A percentile compares a stretch with the other conserved stretches of the same genome.
phyloP scores from a whole-genome alignment of 1,140 invertebrate species.

The Tetragonula clypearis region DNA sequence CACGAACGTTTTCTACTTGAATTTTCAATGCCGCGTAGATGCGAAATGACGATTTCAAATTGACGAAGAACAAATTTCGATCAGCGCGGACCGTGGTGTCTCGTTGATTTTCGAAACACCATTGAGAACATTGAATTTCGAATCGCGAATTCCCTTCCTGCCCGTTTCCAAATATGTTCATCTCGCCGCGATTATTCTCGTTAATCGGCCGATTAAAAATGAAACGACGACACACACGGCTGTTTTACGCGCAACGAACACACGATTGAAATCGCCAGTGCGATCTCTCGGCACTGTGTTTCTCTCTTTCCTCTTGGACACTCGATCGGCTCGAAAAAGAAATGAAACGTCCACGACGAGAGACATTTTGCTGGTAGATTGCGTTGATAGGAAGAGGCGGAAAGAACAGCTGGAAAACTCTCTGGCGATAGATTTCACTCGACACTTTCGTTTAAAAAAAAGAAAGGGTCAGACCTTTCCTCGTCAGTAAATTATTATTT shows the following conservation, averaged over 20 bases:
- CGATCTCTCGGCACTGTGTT: conserved; percentile 8
- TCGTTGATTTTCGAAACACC: conserved; percentile 29
- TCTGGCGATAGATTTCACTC: neutral
- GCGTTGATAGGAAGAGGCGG: conserved; percentile 8
- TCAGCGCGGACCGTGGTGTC: neutral
- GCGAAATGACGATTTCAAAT: neutral
- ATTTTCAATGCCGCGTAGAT: neutral
- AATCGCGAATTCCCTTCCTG: conserved; percentile 13
- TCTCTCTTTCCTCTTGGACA: neutral
- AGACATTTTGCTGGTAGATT: neutral
- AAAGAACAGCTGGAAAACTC: neutral
- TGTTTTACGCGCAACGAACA: conserved; percentile 44
- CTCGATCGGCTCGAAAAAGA: conserved; percentile 19
- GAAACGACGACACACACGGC: neutral
- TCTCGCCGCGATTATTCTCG: neutral
- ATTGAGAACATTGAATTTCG: conserved; percentile 1
- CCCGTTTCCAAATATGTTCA: conserved; percentile 20
- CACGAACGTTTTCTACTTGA: neutral
- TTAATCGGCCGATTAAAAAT: neutral
- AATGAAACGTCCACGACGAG: neutral
- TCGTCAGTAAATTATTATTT: too few species aligned
- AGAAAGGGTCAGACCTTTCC: neutral
- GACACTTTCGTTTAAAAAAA: conserved; percentile 16
- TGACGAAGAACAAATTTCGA: neutral
- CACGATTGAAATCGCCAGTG: conserved; percentile 45